A percentile compares a stretch with the other conserved stretches of the same genome.
phyloP scores from a whole-genome alignment of 2,113 vertebrate species.

The Azemiops feae region DNA sequence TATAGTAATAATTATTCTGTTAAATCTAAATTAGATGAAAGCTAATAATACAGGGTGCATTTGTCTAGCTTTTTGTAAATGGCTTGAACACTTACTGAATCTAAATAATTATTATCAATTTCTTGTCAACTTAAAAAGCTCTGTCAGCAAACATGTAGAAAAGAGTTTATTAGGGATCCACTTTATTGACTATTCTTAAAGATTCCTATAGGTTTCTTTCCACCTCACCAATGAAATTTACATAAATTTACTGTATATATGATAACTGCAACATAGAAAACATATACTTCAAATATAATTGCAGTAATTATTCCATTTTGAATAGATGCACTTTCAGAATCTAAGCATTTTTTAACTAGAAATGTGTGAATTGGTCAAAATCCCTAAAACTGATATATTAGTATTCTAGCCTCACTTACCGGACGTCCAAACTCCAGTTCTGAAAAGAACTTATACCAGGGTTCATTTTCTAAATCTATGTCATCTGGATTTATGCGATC shows the following conservation, averaged over 20 bases:
- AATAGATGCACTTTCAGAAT: not conserved
- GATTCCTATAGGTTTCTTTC: not conserved
- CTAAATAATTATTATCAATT: slow-evolving; percentile 20
- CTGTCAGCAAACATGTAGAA: not conserved
- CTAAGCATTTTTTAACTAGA: slow-evolving; percentile 2
- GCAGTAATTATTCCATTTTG: not conserved
- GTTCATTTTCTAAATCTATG: slow-evolving; percentile 99
- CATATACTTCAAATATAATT: not conserved
- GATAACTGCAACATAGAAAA: not conserved
- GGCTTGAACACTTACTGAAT: not conserved
- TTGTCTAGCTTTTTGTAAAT: slow-evolving; percentile 8
- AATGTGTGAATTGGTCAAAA: slow-evolving; percentile 36
- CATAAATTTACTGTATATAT: no score
- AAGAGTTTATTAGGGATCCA: not conserved
- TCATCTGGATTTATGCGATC: slow-evolving; percentile 89
- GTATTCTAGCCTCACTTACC: slow-evolving; percentile 91
- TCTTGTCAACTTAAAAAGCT: slow-evolving; percentile 1
- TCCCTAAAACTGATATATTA: slow-evolving; percentile 61
- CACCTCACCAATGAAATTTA: not conserved
- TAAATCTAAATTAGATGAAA: not conserved
- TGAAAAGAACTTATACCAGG: slow-evolving; percentile 99
- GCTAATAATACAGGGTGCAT: not conserved
- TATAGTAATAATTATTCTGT: not conserved
- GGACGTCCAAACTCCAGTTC: slow-evolving; percentile 98
- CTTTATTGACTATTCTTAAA: not conserved